Evolutionary conservation across 2,797 vertebrate genomes (phyloP).

Genomic region (Balearica regulorum): DNA sequence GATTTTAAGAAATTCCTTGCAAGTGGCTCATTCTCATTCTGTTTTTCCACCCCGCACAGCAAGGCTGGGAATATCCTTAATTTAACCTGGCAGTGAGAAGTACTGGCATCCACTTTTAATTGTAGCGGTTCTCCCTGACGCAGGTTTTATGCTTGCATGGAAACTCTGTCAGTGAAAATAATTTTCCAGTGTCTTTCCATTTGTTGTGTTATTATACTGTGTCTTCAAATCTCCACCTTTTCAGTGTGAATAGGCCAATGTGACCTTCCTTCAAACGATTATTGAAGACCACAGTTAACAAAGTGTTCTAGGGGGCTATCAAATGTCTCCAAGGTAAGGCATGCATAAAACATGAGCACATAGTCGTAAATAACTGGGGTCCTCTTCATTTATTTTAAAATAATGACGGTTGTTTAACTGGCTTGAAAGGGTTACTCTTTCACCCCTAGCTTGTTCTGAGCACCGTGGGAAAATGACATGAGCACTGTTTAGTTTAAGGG

Average conservation of each 20-base stretch:
- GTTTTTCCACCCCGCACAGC: background rate
- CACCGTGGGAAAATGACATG: slow-evolving; percentile 61
- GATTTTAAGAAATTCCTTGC: background rate
- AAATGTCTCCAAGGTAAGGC: slow-evolving; percentile 35
- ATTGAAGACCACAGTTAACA: background rate
- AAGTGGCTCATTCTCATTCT: background rate
- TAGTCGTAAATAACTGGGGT: slow-evolving; percentile 48
- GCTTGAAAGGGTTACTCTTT: slow-evolving; percentile 65
- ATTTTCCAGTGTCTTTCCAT: background rate
- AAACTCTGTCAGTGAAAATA: background rate
- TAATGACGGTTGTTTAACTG: slow-evolving; percentile 54
- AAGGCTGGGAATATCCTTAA: background rate
- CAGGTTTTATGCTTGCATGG: background rate
- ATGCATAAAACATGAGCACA: slow-evolving; percentile 49
- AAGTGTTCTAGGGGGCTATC: slow-evolving; percentile 25
- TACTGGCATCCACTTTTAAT: background rate
- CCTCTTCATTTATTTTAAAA: slow-evolving; percentile 61
- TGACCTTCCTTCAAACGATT: slow-evolving; percentile 1
- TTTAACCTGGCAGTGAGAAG: background rate
- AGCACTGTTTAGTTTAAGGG: slow-evolving; percentile 49
- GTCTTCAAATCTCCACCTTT: slow-evolving; percentile 10
- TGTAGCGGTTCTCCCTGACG: background rate
- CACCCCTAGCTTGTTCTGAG: slow-evolving; percentile 43
- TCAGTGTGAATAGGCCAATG: background rate
- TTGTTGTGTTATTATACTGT: background rate